Conservation (phyloP, 2,888 invertebrate genomes). For the Dendrolimus pini region DNA sequence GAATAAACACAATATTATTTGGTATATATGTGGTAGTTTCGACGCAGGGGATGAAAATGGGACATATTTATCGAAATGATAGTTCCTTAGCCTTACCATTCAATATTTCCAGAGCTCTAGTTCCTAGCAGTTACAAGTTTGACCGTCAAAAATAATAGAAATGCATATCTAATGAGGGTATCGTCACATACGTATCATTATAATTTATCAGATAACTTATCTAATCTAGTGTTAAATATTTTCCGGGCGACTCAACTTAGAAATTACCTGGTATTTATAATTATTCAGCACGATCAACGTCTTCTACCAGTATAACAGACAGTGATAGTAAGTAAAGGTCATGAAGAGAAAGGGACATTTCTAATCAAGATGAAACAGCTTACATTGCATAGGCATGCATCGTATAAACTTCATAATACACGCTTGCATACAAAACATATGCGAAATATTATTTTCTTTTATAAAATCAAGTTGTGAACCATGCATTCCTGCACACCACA, state of each 20-base stretch:
- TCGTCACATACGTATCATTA: background rate
- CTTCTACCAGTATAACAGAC: background rate
- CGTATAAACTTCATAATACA: too few species aligned
- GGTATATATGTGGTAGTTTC: too few species aligned
- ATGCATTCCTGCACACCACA: too few species aligned
- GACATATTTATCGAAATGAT: too few species aligned
- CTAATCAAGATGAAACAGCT: background rate
- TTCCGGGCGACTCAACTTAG: background rate
- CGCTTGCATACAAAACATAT: too few species aligned
- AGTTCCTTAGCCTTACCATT: too few species aligned
- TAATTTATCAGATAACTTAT: background rate
- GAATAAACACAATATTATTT: too few species aligned
- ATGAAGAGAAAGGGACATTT: background rate
- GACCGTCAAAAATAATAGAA: background rate
- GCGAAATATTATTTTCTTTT: too few species aligned
- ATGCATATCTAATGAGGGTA: background rate
- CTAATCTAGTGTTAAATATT: background rate
- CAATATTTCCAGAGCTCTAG: too few species aligned
- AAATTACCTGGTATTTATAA: background rate
- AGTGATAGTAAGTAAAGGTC: background rate
- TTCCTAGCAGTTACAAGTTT: too few species aligned
- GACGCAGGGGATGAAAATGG: too few species aligned
- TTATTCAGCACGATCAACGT: background rate
- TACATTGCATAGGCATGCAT: background rate
- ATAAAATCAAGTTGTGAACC: too few species aligned